Evolutionary conservation across 30 jellyfish, hydroid and myxozoan genomes (phyloP).

Genomic region (Turritopsis dohrnii): DNA sequence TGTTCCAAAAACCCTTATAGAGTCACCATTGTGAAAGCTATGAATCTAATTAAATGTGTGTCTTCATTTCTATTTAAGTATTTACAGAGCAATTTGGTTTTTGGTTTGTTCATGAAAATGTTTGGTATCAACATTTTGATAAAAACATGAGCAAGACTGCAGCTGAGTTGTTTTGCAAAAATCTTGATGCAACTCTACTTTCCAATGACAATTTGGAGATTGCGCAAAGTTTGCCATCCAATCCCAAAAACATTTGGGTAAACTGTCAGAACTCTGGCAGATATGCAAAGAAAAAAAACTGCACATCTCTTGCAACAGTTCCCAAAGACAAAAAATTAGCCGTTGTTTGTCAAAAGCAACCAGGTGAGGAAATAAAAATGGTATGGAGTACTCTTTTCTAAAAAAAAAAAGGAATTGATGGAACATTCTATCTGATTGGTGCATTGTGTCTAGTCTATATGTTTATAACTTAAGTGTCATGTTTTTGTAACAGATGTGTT

Average conservation of each 20-base stretch:
- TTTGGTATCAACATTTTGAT: background rate
- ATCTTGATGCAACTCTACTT: background rate
- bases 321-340: background rate
- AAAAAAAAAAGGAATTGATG: background rate
- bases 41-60: too few species aligned
- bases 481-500: too few species aligned
- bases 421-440: background rate
- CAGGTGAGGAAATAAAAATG: background rate
- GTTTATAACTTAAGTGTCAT: too few species aligned
- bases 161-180: background rate
- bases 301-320: too few species aligned
- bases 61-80: background rate
- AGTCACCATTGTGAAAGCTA: too few species aligned
- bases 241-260: background rate
- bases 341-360: background rate
- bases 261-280: background rate
- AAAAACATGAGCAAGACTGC: background rate
- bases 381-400: background rate
- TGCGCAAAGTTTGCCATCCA: too few species aligned
- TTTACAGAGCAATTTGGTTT: background rate
- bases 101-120: background rate
- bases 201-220: background rate
- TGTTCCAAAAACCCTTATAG: too few species aligned
- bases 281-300: too few species aligned
- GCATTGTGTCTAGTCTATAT: background rate